Base-by-base conservation (phyloP, 2,113 vertebrate genomes). In the Barbus barbus region DNA sequence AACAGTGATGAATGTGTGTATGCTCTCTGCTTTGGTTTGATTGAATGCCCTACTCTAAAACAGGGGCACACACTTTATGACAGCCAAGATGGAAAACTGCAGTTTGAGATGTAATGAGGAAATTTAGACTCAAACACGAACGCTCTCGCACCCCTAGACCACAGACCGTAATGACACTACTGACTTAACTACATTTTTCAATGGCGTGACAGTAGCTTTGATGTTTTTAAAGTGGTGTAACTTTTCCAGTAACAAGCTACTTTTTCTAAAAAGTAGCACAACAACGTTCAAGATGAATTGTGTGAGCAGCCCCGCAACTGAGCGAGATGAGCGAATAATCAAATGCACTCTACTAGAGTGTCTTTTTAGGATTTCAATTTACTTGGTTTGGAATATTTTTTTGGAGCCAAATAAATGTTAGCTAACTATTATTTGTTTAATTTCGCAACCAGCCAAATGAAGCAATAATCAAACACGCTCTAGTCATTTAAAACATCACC, bases 1-100 rank as follows among this genome's bases (percentile, higher is more conserved):
- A 69, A 71, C 79, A 56, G 65, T 82, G 79, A 82, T 82, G 65
- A 82, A 82, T 82, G 79, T 82, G 79, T 71, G 63, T 71, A 81
- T 82, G 65, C 48, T 44, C 53, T 58, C 75, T 56, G 28, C 79
- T 82, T 69, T 56, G 63, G 41, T 82, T 82, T 82, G 79, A 82
- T 82, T 56, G 65, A 82, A 71, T 33, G 79, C 65, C 46, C 46
- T 22, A 22, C 65, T 36, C 41, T 69, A 26, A 71, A 71, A 53
- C 65, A 24, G 46, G 61, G 13, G 63, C 78, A 22, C 79, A 69
- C 63, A 71, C 65, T 82, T 82, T 82, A 53, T 81, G 79, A 82
- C 65, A 82, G 79, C 20, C 28, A 53, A 56, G 79, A 81, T 81
- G 24, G 79, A 81, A 81, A 82, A 82, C 79, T 71, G 65, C 79